A percentile compares a stretch with the other conserved stretches of the same genome.
Evolutionary conservation across 2,113 vertebrate genomes (phyloP).

Genomic region (Grammatotria lemairii): DNA sequence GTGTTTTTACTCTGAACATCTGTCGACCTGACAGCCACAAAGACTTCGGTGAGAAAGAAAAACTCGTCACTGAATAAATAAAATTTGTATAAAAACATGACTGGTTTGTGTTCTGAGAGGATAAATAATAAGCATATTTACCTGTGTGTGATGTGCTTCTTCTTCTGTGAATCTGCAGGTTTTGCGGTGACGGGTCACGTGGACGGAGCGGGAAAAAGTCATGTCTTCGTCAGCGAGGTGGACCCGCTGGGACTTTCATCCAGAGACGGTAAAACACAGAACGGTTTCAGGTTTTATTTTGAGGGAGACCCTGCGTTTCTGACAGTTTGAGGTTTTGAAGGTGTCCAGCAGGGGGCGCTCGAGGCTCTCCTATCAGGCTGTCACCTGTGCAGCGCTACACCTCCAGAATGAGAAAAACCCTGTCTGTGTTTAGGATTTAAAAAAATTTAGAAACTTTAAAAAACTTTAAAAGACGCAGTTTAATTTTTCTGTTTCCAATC

Average conservation of each 20-base stretch:
- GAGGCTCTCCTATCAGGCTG: not conserved
- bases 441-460: not conserved
- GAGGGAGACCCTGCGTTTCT: not conserved
- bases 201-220: constrained; percentile 72
- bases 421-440: not conserved
- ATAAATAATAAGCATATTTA: not conserved
- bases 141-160: not conserved
- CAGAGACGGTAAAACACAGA: constrained; percentile 68
- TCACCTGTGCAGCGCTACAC: not conserved
- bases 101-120: not conserved
- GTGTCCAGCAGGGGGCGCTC: not conserved
- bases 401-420: not conserved
- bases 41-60: constrained; percentile 26
- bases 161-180: constrained; percentile 55
- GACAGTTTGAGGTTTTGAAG: not conserved
- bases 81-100: not conserved
- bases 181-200: constrained; percentile 88
- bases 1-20: not conserved
- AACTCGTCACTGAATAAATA: not conserved
- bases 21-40: not conserved
- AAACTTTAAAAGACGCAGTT: not conserved
- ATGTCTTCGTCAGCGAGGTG: constrained; percentile 83
- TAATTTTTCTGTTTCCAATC: not conserved
- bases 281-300: not conserved
- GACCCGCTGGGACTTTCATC: constrained; percentile 76